phyloP scores from a whole-genome alignment of 2,888 invertebrate species.

The Pandemis corylana region DNA sequence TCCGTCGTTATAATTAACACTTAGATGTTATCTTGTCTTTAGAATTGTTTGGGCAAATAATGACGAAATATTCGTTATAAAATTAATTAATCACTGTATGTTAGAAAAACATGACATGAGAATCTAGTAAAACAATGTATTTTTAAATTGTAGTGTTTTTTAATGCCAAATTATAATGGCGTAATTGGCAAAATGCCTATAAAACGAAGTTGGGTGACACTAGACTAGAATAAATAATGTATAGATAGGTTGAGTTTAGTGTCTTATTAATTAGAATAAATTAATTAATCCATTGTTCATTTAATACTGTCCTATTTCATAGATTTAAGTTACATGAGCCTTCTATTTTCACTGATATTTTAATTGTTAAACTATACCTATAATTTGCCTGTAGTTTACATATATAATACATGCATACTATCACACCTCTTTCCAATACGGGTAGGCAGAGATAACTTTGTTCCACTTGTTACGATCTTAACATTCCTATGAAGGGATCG shows the following conservation, averaged over 20 bases:
- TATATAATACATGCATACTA: no score
- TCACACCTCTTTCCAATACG: no score
- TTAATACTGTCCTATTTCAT: no score
- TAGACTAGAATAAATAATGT: not conserved
- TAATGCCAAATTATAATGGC: not conserved
- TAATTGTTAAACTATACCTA: no score
- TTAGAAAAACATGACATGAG: not conserved
- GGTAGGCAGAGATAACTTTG: no score
- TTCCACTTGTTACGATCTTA: no score
- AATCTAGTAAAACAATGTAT: not conserved
- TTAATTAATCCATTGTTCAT: no score
- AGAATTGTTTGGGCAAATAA: conserved; percentile 10
- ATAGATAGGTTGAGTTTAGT: not conserved
- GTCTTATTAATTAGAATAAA: no score
- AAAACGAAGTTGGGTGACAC: not conserved
- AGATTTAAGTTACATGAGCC: no score
- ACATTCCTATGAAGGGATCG: no score
- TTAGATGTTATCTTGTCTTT: not conserved
- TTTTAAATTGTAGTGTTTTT: not conserved
- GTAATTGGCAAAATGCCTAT: conserved; percentile 30
- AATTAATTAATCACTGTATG: not conserved
- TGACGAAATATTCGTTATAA: not conserved
- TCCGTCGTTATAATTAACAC: conserved; percentile 4
- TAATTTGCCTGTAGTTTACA: no score
- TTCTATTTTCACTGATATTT: no score